phyloP scores from a whole-genome alignment of 2,888 invertebrate genomes.

The Ophion costatus region DNA sequence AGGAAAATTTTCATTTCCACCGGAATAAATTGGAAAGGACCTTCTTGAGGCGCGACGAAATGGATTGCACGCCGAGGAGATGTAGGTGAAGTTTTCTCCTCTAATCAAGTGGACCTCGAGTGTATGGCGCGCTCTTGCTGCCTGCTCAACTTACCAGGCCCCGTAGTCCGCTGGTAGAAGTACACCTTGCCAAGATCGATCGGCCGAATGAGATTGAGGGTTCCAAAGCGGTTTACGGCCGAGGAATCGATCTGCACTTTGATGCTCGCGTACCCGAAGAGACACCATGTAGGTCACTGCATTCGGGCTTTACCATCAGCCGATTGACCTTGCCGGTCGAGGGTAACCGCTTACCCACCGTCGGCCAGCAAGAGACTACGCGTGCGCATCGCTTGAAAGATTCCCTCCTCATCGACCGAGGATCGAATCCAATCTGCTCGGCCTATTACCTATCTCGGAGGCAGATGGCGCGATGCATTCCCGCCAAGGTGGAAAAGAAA shows the following conservation, averaged over 20 bases:
- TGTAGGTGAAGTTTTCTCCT: slow-evolving; percentile 47
- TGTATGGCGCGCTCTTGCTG: background rate
- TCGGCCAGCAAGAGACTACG: background rate
- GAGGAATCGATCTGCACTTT: slow-evolving; percentile 23
- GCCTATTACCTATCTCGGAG: background rate
- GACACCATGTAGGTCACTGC: background rate
- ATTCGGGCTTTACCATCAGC: slow-evolving; percentile 10
- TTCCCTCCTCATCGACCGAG: slow-evolving; percentile 4
- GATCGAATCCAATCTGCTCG: background rate
- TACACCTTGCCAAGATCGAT: slow-evolving; percentile 25
- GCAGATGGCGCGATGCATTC: slow-evolving; percentile 38
- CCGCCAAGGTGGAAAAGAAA: background rate
- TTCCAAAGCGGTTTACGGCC: slow-evolving; percentile 1
- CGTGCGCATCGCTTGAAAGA: background rate
- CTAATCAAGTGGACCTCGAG: slow-evolving; percentile 20
- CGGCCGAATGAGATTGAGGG: slow-evolving; percentile 17
- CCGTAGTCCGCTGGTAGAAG: background rate
- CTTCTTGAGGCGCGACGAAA: slow-evolving; percentile 16
- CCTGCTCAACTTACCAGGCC: background rate
- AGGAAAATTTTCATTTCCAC: slow-evolving; percentile 30
- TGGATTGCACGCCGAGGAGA: slow-evolving; percentile 19
- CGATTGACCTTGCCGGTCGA: background rate
- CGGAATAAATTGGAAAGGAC: slow-evolving; percentile 55
- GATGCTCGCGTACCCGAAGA: background rate
- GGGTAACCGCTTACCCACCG: background rate